Percentiles rank a stretch among this genome's conserved stretches.
phyloP scores from a whole-genome alignment of 2,113 vertebrate species.

The Fregetta grallaria region DNA sequence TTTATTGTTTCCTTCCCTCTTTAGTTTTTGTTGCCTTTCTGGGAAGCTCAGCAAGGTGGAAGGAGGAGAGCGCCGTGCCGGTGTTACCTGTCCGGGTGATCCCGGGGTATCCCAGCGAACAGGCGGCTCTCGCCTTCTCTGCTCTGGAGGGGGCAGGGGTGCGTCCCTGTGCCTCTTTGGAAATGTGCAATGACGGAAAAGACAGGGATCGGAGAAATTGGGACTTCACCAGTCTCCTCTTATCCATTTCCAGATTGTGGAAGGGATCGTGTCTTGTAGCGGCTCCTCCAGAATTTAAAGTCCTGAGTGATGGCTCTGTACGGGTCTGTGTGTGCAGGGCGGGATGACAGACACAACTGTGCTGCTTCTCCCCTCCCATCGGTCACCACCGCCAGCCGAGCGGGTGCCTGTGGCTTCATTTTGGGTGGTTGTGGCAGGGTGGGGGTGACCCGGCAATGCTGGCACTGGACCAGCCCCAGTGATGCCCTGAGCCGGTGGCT shows the following conservation, averaged over 20 bases:
- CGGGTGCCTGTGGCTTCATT: rapidly evolving
- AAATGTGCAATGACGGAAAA: neutral
- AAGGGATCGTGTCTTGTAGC: rapidly evolving
- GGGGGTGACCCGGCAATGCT: too few species aligned
- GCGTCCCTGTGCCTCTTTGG: neutral
- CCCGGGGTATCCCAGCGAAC: neutral
- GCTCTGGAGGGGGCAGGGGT: neutral
- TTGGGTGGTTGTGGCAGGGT: neutral
- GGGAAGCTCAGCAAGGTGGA: neutral
- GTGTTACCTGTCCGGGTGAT: neutral
- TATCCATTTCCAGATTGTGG: neutral
- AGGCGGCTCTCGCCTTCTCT: neutral
- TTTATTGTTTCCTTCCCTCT: neutral
- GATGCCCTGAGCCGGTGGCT: too few species aligned
- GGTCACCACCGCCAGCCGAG: rapidly evolving
- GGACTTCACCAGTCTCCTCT: neutral
- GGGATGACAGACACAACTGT: rapidly evolving
- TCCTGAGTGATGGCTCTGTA: neutral
- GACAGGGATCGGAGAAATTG: neutral
- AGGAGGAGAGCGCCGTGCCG: rapidly evolving
- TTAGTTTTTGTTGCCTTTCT: neutral
- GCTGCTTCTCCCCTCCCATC: neutral
- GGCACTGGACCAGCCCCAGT: rapidly evolving
- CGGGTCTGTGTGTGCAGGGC: neutral
- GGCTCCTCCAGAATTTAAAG: neutral